These are phyloP conservation scores for Drosophila paracracens DNA, from an alignment of 2,888 invertebrate species.

Conservation along the genomic window DNA sequence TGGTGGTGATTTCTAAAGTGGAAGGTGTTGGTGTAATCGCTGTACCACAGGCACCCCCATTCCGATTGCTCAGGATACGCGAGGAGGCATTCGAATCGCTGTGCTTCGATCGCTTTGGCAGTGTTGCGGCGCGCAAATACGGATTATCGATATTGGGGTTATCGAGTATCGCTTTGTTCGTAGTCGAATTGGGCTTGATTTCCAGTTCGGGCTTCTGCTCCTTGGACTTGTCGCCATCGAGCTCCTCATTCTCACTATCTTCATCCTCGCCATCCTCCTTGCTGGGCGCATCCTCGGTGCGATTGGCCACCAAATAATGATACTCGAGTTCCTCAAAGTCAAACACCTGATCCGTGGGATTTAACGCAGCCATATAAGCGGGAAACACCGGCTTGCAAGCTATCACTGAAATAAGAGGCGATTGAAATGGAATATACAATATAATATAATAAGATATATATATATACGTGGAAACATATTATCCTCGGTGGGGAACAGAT, in stretches of 20 bases:
- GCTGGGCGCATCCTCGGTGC: constrained; percentile 87
- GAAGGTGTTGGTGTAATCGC: constrained; percentile 47
- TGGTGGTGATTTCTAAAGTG: constrained; percentile 63
- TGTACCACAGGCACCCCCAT: not conserved
- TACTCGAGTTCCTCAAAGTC: constrained; percentile 94
- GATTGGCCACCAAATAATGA: constrained; percentile 89
- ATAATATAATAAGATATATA: not conserved
- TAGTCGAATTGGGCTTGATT: constrained; percentile 85
- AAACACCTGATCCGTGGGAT: constrained; percentile 97
- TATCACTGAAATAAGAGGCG: constrained; percentile 88
- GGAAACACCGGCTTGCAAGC: constrained; percentile 93
- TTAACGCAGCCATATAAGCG: constrained; percentile 93
- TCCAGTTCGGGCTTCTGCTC: constrained; percentile 84
- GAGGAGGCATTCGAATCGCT: constrained; percentile 9
- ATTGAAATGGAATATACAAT: constrained; percentile 61
- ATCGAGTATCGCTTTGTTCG: constrained; percentile 84
- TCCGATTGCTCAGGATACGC: constrained; percentile 14
- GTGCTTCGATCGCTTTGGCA: constrained; percentile 83
- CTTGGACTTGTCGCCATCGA: constrained; percentile 81
- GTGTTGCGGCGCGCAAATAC: constrained; percentile 87
- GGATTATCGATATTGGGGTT: constrained; percentile 90
- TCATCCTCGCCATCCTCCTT: constrained; percentile 84
- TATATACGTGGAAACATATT: constrained; percentile 94
- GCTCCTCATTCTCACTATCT: constrained; percentile 85
- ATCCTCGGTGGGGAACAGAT: constrained; percentile 95